Evolutionary conservation across 2,888 invertebrate species (phyloP), one percentile per base, ranked within the genome.

Genomic region (Metopia argyrocephala): DNA sequence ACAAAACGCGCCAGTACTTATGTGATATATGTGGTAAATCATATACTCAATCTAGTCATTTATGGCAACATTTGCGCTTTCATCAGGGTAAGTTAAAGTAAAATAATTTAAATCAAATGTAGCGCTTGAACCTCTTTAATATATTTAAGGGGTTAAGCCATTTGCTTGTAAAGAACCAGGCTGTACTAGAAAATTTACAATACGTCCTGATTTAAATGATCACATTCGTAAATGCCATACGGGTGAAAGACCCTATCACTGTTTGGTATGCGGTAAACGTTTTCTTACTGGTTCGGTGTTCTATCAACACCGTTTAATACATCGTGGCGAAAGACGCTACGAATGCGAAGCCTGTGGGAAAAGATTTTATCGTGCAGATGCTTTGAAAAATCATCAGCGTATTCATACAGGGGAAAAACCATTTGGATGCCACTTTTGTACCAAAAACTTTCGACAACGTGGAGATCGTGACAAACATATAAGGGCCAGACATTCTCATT

Each of bases 61-160:
- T 93, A 84, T 93, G 93, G 93, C 93, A 93, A 73, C 93, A 93
- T 85, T 92, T 93, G 87, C 90, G 93, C 82, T 93, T 93, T 84
- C 93, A 93, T 87, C 93, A 93, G 91, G 93, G 93, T 90, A 65
- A 28, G 48, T 85, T 76, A 31, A 18, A 54, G 23, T 23, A 0
- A 9, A 5, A 69, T 21, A 57, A 27, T 18, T 48, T n/a, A n/a
- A n/a, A n/a, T n/a, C n/a, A n/a, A n/a, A n/a, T n/a, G n/a, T n/a
- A n/a, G n/a, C n/a, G n/a, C n/a, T n/a, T n/a, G n/a, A n/a, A 5
- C 57, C 15, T 52, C 4, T 5, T 73, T 56, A 15, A 52, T 27
- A 31, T 46, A 15, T 15, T 28, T 6, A 79, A 93, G 93, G 93
- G 5, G 93, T 93, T 0, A 93, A 93, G 84, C 93, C 93, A 0